phyloP scores from a whole-genome alignment of 2,888 invertebrate species.

The Sthenelais limicola region DNA sequence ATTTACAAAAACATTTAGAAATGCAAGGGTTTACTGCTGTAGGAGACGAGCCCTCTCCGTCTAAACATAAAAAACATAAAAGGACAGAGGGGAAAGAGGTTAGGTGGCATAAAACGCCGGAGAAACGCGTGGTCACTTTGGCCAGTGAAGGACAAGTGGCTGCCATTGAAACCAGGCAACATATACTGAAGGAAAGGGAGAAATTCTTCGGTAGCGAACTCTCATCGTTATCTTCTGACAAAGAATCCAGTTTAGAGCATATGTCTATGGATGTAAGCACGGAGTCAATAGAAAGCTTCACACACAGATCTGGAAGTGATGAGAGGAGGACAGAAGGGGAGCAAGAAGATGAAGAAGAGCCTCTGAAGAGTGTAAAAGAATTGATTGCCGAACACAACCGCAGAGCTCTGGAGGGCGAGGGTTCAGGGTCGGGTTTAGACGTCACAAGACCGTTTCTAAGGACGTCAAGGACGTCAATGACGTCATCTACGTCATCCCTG shows the following conservation, averaged over 20 bases:
- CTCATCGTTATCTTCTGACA: background rate
- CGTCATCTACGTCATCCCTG: slow-evolving; percentile 29
- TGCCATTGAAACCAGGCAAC: background rate
- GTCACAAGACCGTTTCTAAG: slow-evolving; percentile 11
- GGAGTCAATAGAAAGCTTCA: background rate
- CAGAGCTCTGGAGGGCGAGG: background rate
- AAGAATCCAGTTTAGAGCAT: slow-evolving; percentile 1
- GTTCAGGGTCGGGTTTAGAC: background rate
- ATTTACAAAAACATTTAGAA: background rate
- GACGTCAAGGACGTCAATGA: slow-evolving; percentile 8
- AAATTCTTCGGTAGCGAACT: slow-evolving; percentile 2
- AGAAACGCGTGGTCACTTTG: background rate
- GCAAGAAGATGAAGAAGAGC: slow-evolving; percentile 10
- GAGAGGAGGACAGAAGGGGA: background rate
- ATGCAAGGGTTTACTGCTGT: slow-evolving; percentile 10
- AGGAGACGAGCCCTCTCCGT: no score
- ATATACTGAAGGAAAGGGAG: slow-evolving; percentile 24
- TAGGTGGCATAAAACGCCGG: no score
- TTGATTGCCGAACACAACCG: slow-evolving; percentile 22
- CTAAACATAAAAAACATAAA: no score
- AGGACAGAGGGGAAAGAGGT: no score
- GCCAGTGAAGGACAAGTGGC: background rate
- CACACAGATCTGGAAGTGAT: background rate
- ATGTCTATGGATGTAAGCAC: slow-evolving; percentile 13
- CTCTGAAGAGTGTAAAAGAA: slow-evolving; percentile 16